Conservation (phyloP, 2,888 invertebrate species). For the Microctonus brassicae region DNA sequence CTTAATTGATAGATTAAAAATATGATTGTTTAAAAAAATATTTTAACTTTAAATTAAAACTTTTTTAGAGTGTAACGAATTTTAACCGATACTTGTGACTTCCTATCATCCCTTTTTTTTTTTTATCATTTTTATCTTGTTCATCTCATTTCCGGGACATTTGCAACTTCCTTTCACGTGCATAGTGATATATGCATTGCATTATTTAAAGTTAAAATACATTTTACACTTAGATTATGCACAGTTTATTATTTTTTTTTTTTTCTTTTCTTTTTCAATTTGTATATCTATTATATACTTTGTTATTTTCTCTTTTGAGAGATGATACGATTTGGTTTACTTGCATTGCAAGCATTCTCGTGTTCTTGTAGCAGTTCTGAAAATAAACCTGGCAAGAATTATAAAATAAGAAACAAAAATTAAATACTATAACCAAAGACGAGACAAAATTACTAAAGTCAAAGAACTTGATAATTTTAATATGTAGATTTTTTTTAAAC, state of each 20-base stretch:
- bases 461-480: slow-evolving; percentile 16
- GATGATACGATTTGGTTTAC: slow-evolving; percentile 8
- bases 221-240: neutral
- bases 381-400: slow-evolving; percentile 29
- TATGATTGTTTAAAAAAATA: too few relatives aligned
- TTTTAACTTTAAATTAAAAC: neutral
- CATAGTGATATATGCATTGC: neutral
- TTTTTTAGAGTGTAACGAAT: neutral
- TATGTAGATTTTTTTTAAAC: too few relatives aligned
- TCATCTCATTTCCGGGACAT: slow-evolving; percentile 1
- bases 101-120: neutral
- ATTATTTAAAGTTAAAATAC: neutral
- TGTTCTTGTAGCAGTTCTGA: slow-evolving; percentile 3
- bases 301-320: neutral
- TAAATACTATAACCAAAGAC: too few relatives aligned
- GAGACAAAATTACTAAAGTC: slow-evolving; percentile 3
- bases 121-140: neutral
- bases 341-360: slow-evolving; percentile 29
- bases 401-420: slow-evolving; percentile 1
- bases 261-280: neutral
- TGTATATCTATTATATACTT: neutral
- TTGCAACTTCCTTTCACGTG: neutral
- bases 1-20: too few relatives aligned
- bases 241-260: neutral
- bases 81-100: neutral